Conservation (phyloP, 1,140 invertebrate genomes). For the Drosophila azteca region DNA sequence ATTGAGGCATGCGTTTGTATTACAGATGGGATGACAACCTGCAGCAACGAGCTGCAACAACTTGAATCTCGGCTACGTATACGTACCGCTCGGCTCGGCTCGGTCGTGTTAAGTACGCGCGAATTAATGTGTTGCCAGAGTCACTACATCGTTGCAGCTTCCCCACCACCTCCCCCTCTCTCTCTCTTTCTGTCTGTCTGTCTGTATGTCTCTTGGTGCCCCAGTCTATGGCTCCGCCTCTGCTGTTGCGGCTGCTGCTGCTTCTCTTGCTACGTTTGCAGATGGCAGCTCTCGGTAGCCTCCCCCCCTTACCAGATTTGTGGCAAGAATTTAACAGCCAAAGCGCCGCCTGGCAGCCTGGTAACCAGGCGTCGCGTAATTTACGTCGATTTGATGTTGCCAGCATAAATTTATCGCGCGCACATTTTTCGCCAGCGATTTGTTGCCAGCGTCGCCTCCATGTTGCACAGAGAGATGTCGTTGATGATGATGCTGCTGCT, state of each 20-base stretch:
- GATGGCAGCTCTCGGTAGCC: constrained; percentile 5
- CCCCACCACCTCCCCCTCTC: constrained; percentile 16
- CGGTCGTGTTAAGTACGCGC: constrained; percentile 77
- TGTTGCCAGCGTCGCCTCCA: constrained; percentile 65
- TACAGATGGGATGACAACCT: constrained; percentile 76
- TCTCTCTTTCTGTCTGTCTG: too few relatives aligned
- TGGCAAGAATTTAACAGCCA: constrained; percentile 79
- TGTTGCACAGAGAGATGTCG: constrained; percentile 48
- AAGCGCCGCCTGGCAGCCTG: constrained; percentile 68
- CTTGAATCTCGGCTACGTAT: constrained; percentile 12
- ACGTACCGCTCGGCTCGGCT: constrained; percentile 3
- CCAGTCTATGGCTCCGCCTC: constrained; percentile 18
- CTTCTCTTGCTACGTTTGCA: constrained; percentile 31
- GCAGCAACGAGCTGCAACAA: constrained; percentile 21
- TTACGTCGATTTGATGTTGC: constrained; percentile 81
- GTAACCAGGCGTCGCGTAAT: constrained; percentile 72
- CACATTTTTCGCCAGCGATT: constrained; percentile 74
- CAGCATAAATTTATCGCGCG: constrained; percentile 80
- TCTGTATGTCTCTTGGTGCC: constrained; percentile 11
- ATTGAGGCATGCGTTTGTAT: constrained; percentile 79
- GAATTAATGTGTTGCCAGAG: constrained; percentile 78
- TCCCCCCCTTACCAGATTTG: constrained; percentile 16
- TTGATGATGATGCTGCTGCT: constrained; percentile 55
- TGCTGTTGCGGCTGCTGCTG: constrained; percentile 27
- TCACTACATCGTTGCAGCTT: constrained; percentile 69